Conservation (phyloP, 1,140 invertebrate genomes). For the Anagrus nilaparvatae region DNA sequence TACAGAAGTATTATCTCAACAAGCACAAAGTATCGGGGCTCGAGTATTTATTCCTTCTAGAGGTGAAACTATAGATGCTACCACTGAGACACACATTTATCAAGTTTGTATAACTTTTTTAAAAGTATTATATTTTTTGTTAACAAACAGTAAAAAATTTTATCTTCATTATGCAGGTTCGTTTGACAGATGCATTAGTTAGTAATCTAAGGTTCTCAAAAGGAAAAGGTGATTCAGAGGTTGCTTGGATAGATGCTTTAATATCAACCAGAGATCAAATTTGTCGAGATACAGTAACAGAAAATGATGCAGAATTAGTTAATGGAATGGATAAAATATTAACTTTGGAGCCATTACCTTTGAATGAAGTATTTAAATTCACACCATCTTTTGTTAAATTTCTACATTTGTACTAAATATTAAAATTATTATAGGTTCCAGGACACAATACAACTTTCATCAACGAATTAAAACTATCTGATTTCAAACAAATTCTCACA, state of each 20-base stretch:
- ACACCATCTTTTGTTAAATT: constrained; percentile 13
- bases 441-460: constrained; percentile 85
- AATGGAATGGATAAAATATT: constrained; percentile 53
- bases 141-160: too few species aligned
- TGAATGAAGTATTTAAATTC: constrained; percentile 36
- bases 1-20: constrained; percentile 51
- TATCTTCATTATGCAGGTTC: constrained; percentile 48
- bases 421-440: constrained; percentile 40
- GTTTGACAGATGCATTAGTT: constrained; percentile 81
- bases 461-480: constrained; percentile 91
- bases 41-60: constrained; percentile 76
- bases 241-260: constrained; percentile 85
- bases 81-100: constrained; percentile 96
- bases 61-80: constrained; percentile 87
- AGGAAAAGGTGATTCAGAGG: constrained; percentile 71
- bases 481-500: constrained; percentile 92
- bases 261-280: constrained; percentile 49
- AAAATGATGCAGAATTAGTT: constrained; percentile 29
- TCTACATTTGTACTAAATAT: constrained; percentile 7
- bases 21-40: constrained; percentile 51
- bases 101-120: constrained; percentile 55
- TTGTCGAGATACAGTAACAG: constrained; percentile 35
- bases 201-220: constrained; percentile 78
- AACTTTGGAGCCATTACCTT: constrained; percentile 59
- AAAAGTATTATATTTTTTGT: constrained; percentile 3